Evolutionary conservation across 2,888 invertebrate genomes (phyloP), one percentile per base, ranked within the genome.

Genomic region (Eurois occulta): DNA sequence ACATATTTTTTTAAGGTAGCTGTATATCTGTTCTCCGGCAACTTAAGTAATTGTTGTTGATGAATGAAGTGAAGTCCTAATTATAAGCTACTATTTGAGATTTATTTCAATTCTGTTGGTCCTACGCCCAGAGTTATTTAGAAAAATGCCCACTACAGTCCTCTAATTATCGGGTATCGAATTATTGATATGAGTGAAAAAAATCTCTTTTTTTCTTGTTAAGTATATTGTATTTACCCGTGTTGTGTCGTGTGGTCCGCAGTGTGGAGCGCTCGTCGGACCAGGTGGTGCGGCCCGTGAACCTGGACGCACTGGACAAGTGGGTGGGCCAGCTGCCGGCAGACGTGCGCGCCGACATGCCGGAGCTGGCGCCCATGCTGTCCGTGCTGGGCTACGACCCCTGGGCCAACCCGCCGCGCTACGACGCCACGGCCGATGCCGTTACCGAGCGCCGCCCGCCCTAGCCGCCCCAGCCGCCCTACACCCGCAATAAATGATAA

Each of bases 241-340:
- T 48, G 2, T n/a, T 10, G 60, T 60, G 21, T 60, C n/a, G 52
- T 32, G 35, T 32, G 3, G 32, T 13, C 18, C 95, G 75, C 97
- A 99, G 99, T 96, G 99, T 99, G 94, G 99, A 99, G 97, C 98
- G 99, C 83, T 99, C 99, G 69, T 99, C 99, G 84, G 99, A 99
- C 97, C 99, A 99, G 97, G 99, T 99, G 90, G 99, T 99, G 94
- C 99, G 99, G 92, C 99, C 99, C 24, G 98, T 99, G 81, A 99
- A 99, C 97, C 97, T 99, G 92, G 99, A 99, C 95, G 99, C 99
- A 69, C 97, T 99, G 85, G 97, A 98, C 91, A 99, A 99, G 96
- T 99, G 99, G 99, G 99, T 98, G 87, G 99, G 98, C 78, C 97
- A 98, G 93, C 97, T 99, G 92, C 99, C 99, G 91, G 97, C 98